Evolutionary conservation across 2,797 vertebrate species (phyloP).

Genomic region (Botia kubotai): DNA sequence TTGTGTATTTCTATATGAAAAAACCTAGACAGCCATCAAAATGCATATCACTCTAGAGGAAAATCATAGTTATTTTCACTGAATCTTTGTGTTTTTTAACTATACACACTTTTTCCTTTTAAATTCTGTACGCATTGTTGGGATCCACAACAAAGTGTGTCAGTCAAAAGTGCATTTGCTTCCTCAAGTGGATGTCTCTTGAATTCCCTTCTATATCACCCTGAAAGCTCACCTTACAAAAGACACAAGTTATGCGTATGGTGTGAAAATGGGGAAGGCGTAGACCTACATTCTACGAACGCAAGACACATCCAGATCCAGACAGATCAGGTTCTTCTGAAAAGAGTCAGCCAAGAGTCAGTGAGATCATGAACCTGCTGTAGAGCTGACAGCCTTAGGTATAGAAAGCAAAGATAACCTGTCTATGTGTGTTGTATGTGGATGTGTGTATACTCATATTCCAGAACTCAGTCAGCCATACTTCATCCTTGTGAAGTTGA

Average conservation of each 20-base stretch:
- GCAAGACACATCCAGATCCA: conserved; percentile 22
- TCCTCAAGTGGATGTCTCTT: conserved; percentile 25
- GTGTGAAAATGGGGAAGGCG: not conserved
- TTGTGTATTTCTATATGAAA: not conserved
- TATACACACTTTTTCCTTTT: not conserved
- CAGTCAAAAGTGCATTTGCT: conserved; percentile 35
- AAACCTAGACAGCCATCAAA: not conserved
- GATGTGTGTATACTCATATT: not conserved
- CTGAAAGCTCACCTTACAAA: conserved; percentile 7
- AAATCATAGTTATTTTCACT: not conserved
- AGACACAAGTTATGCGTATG: not conserved
- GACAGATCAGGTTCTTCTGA: conserved; percentile 1
- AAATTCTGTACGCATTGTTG: not conserved
- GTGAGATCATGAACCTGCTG: conserved; percentile 32
- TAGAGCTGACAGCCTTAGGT: conserved; percentile 32
- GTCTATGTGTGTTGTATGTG: not conserved
- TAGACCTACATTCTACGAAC: conserved; percentile 3
- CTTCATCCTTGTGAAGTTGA: conserved; percentile 20
- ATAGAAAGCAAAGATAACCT: conserved; percentile 28
- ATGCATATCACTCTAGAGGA: conserved; percentile 3
- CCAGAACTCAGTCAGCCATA: not conserved
- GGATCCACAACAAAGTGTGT: conserved; percentile 30
- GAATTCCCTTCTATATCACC: conserved; percentile 8
- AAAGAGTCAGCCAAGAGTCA: conserved; percentile 11
- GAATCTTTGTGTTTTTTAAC: not conserved